Base-by-base conservation (phyloP, 2,113 vertebrate genomes). In the Callithrix jacchus region DNA sequence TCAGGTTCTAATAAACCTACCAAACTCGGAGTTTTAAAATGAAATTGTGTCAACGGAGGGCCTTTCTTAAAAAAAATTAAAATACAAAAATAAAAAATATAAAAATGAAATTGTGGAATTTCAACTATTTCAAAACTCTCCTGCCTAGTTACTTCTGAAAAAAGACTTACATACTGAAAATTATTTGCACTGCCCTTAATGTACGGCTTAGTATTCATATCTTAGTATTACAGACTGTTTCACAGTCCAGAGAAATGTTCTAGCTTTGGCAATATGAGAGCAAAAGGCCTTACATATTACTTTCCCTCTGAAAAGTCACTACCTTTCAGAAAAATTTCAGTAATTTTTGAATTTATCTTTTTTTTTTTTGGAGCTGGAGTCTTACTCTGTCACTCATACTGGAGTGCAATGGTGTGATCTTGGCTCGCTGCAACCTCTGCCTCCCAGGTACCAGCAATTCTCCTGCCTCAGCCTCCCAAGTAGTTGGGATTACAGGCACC, bases 101-200 rank as follows among this genome's bases (percentile, higher is more conserved):
- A 27, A 87, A 90, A 37, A 61, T 47, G 16, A 94, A n/a, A 89
- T 42, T 66, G 32, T 23, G 54, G 49, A 90, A 79, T 71, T 93
- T 68, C 74, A 85, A 58, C 47, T 70, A 49, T 66, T 88, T 79
- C 52, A 30, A 80, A 76, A 76, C 42, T 90, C 66, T 92, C 79
- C 25, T 87, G 74, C 45, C 64, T 74, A 85, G 89, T n/a, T 85
- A 71, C 27, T 52, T 95, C 81, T 77, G 35, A 92, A 92, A 90
- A 6, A 73, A 86, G 45, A 32, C 11, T 90, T 86, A 89, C 49
- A 89, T 54, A 90, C 42, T 54, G 20, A 90, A 86, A 96, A 94
- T 87, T 77, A 18, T 47, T 77, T 54, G n/a, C 2, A 52, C 17
- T 81, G 56, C 76, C 30, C 81, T 85, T 68, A 92, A 94, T 32